phyloP scores from a whole-genome alignment of 1,140 invertebrate species.

The Trachymyrmex septentrionalis region DNA sequence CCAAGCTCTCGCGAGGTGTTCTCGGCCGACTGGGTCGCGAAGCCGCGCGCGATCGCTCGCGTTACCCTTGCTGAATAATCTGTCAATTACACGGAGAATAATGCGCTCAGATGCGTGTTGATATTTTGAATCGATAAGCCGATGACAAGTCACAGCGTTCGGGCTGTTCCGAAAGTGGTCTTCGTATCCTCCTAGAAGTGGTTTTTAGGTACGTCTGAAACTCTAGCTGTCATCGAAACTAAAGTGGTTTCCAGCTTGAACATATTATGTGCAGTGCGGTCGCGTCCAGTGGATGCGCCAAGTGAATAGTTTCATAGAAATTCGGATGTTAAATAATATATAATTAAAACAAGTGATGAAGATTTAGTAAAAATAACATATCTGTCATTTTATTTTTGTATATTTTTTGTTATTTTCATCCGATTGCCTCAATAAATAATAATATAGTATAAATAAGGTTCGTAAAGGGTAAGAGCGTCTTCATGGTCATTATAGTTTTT shows the following conservation, averaged over 20 bases:
- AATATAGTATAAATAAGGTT: neutral
- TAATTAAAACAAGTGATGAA: neutral
- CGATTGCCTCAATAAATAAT: too few species aligned
- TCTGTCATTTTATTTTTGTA: neutral
- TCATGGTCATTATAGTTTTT: neutral
- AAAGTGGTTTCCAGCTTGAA: conserved; percentile 25
- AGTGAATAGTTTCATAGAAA: conserved; percentile 2
- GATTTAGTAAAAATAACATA: neutral
- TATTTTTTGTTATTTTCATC: neutral
- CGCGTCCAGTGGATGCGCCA: conserved; percentile 5
- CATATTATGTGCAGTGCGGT: conserved; percentile 3
- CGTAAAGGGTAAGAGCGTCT: neutral
- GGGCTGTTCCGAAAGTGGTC: conserved; percentile 32
- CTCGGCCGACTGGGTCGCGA: conserved; percentile 60
- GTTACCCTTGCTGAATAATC: conserved; percentile 31
- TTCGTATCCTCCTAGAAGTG: neutral
- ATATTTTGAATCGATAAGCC: neutral
- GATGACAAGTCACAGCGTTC: conserved; percentile 43
- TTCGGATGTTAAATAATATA: neutral
- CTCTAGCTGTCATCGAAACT: conserved; percentile 49
- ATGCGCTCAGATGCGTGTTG: conserved; percentile 14
- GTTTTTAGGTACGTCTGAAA: conserved; percentile 42
- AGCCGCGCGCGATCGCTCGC: conserved; percentile 50
- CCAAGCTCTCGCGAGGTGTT: conserved; percentile 72
- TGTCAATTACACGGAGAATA: neutral